Conservation (phyloP, 2,888 invertebrate genomes). For the Zonitis immaculata region DNA sequence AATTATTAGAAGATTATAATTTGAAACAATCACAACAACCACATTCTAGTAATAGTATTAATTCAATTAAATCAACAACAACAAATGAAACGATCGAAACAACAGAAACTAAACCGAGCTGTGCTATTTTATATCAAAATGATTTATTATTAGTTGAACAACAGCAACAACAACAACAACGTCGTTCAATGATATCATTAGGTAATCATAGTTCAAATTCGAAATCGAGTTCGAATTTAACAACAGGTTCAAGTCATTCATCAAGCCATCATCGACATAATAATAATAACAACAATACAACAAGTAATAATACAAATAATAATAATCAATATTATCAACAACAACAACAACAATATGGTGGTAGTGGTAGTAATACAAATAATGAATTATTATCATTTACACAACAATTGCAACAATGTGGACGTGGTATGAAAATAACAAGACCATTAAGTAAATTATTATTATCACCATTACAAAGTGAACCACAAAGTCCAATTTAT, state of each 20-base stretch:
- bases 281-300: background rate
- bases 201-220: slow-evolving; percentile 72
- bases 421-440: slow-evolving; percentile 58
- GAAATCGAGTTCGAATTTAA: slow-evolving; percentile 74
- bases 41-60: slow-evolving; percentile 44
- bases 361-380: no score
- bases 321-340: background rate
- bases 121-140: slow-evolving; percentile 53
- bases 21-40: slow-evolving; percentile 31
- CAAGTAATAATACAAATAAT: background rate
- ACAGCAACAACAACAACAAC: slow-evolving; percentile 28
- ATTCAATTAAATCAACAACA: slow-evolving; percentile 51
- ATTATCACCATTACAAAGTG: slow-evolving; percentile 58
- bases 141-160: slow-evolving; percentile 40
- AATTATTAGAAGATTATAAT: slow-evolving; percentile 67
- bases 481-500: slow-evolving; percentile 67
- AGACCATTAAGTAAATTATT: slow-evolving; percentile 61
- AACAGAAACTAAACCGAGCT: slow-evolving; percentile 60
- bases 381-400: slow-evolving; percentile 77
- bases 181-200: slow-evolving; percentile 55
- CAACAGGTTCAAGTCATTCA: slow-evolving; percentile 58
- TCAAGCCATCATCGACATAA: slow-evolving; percentile 43
- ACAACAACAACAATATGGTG: background rate
- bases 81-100: slow-evolving; percentile 34
- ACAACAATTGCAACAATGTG: slow-evolving; percentile 84